Percentiles rank a stretch among this genome's conserved stretches.
Evolutionary conservation across 1,140 invertebrate genomes (phyloP).

Genomic region (Drosophila kurseongensis): DNA sequence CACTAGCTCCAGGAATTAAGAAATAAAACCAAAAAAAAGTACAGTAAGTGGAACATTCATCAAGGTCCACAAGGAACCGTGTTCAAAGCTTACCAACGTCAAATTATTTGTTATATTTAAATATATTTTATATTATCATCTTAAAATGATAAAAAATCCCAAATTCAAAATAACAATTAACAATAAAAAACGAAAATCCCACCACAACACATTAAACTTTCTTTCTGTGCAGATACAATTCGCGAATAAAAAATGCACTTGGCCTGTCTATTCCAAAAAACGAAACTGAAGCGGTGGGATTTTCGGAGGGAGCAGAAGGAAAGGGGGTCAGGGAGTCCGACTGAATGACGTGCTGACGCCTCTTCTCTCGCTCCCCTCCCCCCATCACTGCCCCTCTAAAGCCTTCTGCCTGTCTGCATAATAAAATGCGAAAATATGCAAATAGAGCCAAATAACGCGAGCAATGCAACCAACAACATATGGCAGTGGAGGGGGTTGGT

Average conservation of each 20-base stretch:
- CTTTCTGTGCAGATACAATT: constrained; percentile 32
- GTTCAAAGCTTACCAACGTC: too few species aligned
- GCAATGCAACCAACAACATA: constrained; percentile 52
- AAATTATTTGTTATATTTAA: too few species aligned
- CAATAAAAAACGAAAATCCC: neutral
- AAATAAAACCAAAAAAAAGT: too few species aligned
- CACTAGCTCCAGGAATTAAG: too few species aligned
- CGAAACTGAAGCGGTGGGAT: constrained; percentile 14
- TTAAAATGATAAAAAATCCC: neutral
- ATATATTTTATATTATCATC: too few species aligned
- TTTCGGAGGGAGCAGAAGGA: constrained; percentile 1
- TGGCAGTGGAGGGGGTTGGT: constrained; percentile 2
- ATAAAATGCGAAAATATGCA: constrained; percentile 82
- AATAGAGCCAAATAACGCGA: constrained; percentile 65
- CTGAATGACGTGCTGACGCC: constrained; percentile 76
- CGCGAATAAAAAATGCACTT: constrained; percentile 42
- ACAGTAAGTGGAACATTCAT: too few species aligned
- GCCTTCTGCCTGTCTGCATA: constrained; percentile 70
- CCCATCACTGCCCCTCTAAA: constrained; percentile 10
- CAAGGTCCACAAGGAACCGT: too few species aligned
- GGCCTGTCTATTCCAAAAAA: constrained; percentile 51
- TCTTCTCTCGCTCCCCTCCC: constrained; percentile 27
- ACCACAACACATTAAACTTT: neutral
- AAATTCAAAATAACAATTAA: neutral
- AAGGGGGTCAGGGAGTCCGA: constrained; percentile 18